Base-by-base conservation (phyloP, 2,888 invertebrate species). In the Lutraria lutraria region DNA sequence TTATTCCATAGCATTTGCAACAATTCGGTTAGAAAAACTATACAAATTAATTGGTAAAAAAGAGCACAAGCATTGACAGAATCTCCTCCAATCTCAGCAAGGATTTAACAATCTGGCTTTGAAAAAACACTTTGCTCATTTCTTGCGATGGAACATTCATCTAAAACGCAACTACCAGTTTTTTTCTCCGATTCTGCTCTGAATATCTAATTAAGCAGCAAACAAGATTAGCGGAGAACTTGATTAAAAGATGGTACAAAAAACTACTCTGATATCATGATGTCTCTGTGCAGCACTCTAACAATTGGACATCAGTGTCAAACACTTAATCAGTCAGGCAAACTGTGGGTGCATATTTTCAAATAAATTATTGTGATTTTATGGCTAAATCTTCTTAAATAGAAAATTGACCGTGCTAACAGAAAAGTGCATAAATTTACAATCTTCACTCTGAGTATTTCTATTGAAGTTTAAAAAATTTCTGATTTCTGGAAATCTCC, bases 201-300 rank as follows among this genome's bases (percentile, higher is more conserved):
- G 76, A 76, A 76, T 19, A 31, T 76, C 76, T 76, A 31, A 76
- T 76, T 76, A 76, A 76, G 76, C 31, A 34, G 34, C 76, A 76
- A 76, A 76, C 76, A 76, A 76, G 76, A 76, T 76, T 76, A 76
- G 76, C 16, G 16, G 76, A 76, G 76, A 76, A 76, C 31, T 76
- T 76, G 76, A 76, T 76, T 76, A 76, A 76, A 76, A 76, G 76
- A 34, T 21, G 76, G 76, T 76, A 76, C n/a, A 76, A 76, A 76
- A 76, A 34, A 15, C 34, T 13, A 76, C 34, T 4, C 76, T 31
- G 34, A 76, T 34, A 76, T 15, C 15, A 76, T 31, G 34, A 29
- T 72, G 16, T 31, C 76, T 76, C 76, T 19, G 25, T 34, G 29
- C 15, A 34, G 31, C 76, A 76, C 31, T 31, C 31, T 31, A 76